Conservation (phyloP, 2,888 invertebrate species). For the Euphydryas editha region DNA sequence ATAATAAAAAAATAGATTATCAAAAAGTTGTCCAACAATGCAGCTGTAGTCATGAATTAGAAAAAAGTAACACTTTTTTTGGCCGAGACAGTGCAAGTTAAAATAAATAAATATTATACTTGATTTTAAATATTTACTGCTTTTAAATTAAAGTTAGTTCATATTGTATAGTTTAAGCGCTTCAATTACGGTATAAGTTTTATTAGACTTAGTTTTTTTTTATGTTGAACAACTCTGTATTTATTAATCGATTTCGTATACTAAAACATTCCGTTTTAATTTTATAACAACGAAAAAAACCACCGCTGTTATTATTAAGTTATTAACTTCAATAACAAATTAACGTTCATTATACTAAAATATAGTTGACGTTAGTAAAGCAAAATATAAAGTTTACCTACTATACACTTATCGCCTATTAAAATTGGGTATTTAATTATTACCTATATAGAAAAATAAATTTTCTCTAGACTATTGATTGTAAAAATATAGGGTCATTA, state of each 20-base stretch:
- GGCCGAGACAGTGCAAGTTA: slow-evolving; percentile 56
- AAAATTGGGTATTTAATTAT: background rate
- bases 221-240: slow-evolving; percentile 6
- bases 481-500: too few species aligned
- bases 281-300: slow-evolving; percentile 24
- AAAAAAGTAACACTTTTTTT: slow-evolving; percentile 38
- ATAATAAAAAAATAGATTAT: slow-evolving; percentile 20
- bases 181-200: slow-evolving; percentile 29
- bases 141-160: slow-evolving; percentile 1
- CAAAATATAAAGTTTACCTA: background rate
- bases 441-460: too few species aligned
- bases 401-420: background rate
- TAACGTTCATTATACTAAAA: background rate
- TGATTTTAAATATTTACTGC: slow-evolving; percentile 12
- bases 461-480: too few species aligned
- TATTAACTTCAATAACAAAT: slow-evolving; percentile 1
- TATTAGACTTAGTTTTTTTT: slow-evolving; percentile 25
- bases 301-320: slow-evolving; percentile 27
- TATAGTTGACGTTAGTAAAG: background rate
- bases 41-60: slow-evolving; percentile 44
- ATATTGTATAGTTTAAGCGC: slow-evolving; percentile 1
- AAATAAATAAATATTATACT: slow-evolving; percentile 16
- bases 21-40: slow-evolving; percentile 46
- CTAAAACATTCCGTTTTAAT: slow-evolving; percentile 34
- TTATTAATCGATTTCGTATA: slow-evolving; percentile 21